A percentile compares a stretch with the other conserved stretches of the same genome.
Evolutionary conservation across 2,888 invertebrate species (phyloP).

Genomic region (Meiosimyza platycephala): DNA sequence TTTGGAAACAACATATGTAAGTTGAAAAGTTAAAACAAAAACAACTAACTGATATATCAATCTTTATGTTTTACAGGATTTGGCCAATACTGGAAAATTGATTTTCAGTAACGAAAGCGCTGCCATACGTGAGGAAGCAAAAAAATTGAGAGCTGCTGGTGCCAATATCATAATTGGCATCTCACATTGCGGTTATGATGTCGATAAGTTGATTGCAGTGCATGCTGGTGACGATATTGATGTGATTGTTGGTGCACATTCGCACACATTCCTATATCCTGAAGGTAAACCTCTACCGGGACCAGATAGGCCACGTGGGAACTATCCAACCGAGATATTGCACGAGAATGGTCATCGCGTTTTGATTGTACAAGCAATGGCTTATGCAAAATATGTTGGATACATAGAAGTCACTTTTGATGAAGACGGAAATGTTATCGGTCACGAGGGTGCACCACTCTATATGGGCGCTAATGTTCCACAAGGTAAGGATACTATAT

Average conservation of each 20-base stretch:
- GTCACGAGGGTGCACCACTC: conserved; percentile 81
- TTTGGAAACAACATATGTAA: conserved; percentile 74
- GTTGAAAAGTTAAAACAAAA: conserved; percentile 38
- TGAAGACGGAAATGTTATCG: conserved; percentile 72
- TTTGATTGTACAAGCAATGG: conserved; percentile 78
- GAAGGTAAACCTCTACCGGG: conserved; percentile 69
- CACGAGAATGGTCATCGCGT: conserved; percentile 67
- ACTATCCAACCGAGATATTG: conserved; percentile 74
- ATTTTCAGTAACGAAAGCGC: conserved; percentile 78
- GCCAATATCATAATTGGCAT: conserved; percentile 84
- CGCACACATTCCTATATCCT: conserved; percentile 82
- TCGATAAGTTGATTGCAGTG: conserved; percentile 75
- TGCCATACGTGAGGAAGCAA: conserved; percentile 76
- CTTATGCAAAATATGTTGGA: conserved; percentile 82
- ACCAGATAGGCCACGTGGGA: conserved; percentile 71
- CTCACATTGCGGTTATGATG: conserved; percentile 83
- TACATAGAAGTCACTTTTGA: conserved; percentile 80
- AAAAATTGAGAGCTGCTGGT: conserved; percentile 71
- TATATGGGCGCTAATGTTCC: conserved; percentile 73
- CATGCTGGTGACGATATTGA: conserved; percentile 77
- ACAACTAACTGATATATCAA: conserved; percentile 1
- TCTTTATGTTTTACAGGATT: conserved; percentile 68
- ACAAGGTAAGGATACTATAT: conserved; percentile 70
- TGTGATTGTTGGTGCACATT: conserved; percentile 87
- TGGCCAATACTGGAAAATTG: conserved; percentile 75